Base-by-base conservation (phyloP, 2,797 vertebrate species). In the Echeneis naucrates region DNA sequence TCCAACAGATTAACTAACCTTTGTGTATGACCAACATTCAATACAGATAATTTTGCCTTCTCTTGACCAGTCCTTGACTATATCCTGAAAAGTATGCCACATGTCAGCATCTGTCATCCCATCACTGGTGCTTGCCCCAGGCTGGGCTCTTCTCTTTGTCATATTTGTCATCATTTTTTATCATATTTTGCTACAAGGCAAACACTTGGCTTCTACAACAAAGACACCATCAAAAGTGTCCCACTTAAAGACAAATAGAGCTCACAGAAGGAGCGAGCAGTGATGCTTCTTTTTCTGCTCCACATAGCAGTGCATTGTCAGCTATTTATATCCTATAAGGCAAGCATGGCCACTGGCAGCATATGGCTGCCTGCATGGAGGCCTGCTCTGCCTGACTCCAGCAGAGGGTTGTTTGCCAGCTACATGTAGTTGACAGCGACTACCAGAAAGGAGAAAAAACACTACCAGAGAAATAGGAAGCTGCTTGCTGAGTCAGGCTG, bases 291-390 rank as follows among this genome's bases (percentile, higher is more conserved):
- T 85, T 88, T 92, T 93, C 88, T 93, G 92, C 88, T 92, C 88
- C 89, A 94, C 89, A 92, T 90, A 92, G 88, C 89, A 79, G 72
- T 86, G 85, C 80, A 89, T 91, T 92, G 92, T 93, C 87, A 84
- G 91, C 89, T 94, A 94, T 93, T 93, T 91, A 88, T 93, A 93
- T 82, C 92, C 85, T 71, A 78, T 78, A 89, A 91, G 82, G 80
- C 77, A 82, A 87, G 72, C 74, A 45, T 80, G 85, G 90, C 90
- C 86, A 88, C 81, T 83, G 86, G 86, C 87, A 88, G 87, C 90
- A 92, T 91, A 91, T 88, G 89, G 86, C 72, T 88, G 87, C 86
- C 86, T 90, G 78, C 83, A 67, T 84, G 82, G 80, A 81, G 70
- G 78, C 82, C 76, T 56, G 83, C 69, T 78, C 73, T 65, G 86